Evolutionary conservation across 2,113 vertebrate species (phyloP), one percentile per base, ranked within the genome.

Genomic region (Pluvialis apricaria): DNA sequence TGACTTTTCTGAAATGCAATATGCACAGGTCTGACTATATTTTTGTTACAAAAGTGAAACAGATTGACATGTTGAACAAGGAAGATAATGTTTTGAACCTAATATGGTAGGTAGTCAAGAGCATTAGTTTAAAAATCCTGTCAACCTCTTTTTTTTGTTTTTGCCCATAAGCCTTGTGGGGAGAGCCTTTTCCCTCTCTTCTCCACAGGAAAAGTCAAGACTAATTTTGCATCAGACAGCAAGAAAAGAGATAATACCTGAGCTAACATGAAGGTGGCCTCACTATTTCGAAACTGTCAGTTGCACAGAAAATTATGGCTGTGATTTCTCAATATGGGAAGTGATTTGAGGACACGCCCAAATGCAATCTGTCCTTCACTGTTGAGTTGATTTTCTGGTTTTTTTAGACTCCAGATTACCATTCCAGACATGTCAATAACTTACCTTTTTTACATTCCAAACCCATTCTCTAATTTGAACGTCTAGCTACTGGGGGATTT

Each of bases 41-140:
- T 97, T 97, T 95, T 94, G 71, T 93, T 95, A 85, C 66, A 80
- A 79, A 95, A 97, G 80, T 96, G 88, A 93, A 94, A 82, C 72
- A 82, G 83, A 95, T 92, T 82, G 85, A 93, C 54, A 15, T 66
- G 69, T 70, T 94, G 73, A 94, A 82, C 28, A 82, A 88, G 70
- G 32, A 92, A 91, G 86, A 90, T 85, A 82, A 80, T 51, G 38
- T 95, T 95, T 96, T 80, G 82, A 83, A 86, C 32, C 79, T 82
- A 83, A 76, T 28, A 44, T 22, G 19, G 87, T 62, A 70, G 34
- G 64, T 94, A 91, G 78, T 86, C 32, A 66, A 79, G 80, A 93
- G 10, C 31, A 71, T 93, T 87, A 83, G 77, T 91, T 92, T 90
- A 62, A 94, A 96, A 94, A 61, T 69, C 79, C 80, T 71, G 42